Percentiles rank a stretch among this genome's conserved stretches.
Conservation (phyloP, 2,113 vertebrate species). For the Epinephelus fuscoguttatus region DNA sequence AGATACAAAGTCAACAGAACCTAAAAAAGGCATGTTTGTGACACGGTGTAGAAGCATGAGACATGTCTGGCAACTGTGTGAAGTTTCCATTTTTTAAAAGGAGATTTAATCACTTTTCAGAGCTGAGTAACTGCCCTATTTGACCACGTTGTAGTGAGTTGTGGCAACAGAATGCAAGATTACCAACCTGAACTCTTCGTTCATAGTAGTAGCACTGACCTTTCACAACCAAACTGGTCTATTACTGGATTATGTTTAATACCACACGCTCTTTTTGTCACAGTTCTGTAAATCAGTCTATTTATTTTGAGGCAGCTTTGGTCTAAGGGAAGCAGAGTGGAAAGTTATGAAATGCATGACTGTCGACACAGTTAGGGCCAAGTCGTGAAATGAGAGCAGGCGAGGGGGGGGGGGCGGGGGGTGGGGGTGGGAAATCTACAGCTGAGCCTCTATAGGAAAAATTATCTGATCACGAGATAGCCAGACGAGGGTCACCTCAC, state of each 20-base stretch:
- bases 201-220: not conserved
- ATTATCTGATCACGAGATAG: constrained; percentile 40
- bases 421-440: not conserved
- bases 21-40: not conserved
- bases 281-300: not conserved
- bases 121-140: not conserved
- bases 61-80: not conserved
- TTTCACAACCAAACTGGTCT: not conserved
- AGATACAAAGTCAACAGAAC: not conserved
- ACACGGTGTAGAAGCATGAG: not conserved
- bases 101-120: not conserved
- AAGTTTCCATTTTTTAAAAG: not conserved
- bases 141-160: not conserved
- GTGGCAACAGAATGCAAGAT: not conserved
- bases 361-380: constrained; percentile 7
- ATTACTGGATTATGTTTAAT: not conserved
- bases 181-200: not conserved
- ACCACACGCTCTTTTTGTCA: not conserved
- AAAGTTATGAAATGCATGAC: constrained; percentile 44
- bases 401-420: not conserved
- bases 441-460: constrained; percentile 36
- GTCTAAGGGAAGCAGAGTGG: constrained; percentile 10
- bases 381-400: constrained; percentile 50
- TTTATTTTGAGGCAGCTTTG: constrained; percentile 12
- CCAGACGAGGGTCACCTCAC: constrained; percentile 34